A percentile compares a stretch with the other conserved stretches of the same genome.
Evolutionary conservation across 2,113 vertebrate species (phyloP).

Genomic region (Odontesthes bonariensis): DNA sequence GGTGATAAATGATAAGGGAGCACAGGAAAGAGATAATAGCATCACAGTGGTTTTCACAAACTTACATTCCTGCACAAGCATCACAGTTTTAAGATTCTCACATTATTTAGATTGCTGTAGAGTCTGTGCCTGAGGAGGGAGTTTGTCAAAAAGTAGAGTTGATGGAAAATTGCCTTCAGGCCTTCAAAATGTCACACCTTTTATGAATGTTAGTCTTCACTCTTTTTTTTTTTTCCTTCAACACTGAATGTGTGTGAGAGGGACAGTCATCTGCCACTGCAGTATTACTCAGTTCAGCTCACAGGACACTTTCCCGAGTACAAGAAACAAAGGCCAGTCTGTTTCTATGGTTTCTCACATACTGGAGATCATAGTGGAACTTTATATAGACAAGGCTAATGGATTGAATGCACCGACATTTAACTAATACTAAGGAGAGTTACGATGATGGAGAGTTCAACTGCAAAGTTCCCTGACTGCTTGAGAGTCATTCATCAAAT

Average conservation of each 20-base stretch:
- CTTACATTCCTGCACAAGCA: neutral
- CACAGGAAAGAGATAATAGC: neutral
- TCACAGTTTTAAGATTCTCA: constrained; percentile 6
- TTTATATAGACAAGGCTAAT: constrained; percentile 64
- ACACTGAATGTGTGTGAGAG: constrained; percentile 66
- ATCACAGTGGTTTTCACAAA: neutral
- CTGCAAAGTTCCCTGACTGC: constrained; percentile 10
- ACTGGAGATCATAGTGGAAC: constrained; percentile 72
- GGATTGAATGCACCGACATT: constrained; percentile 50
- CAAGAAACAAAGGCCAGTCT: constrained; percentile 79
- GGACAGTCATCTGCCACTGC: constrained; percentile 72
- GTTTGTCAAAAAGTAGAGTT: constrained; percentile 48
- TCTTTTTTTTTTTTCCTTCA: constrained; percentile 24
- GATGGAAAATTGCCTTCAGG: constrained; percentile 54
- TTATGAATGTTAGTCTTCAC: constrained; percentile 66
- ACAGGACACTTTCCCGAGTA: constrained; percentile 72
- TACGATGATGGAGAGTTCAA: constrained; percentile 29
- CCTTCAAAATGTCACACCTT: constrained; percentile 66
- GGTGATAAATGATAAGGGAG: neutral
- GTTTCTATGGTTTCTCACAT: constrained; percentile 81
- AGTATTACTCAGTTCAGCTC: constrained; percentile 72
- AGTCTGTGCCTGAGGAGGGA: constrained; percentile 21
- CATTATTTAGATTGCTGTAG: constrained; percentile 8
- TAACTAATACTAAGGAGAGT: constrained; percentile 54
- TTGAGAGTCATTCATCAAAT: constrained; percentile 20